A percentile compares a stretch with the other conserved stretches of the same genome.
Evolutionary conservation across 2,797 vertebrate species (phyloP).

Genomic region (Malurus splendens): DNA sequence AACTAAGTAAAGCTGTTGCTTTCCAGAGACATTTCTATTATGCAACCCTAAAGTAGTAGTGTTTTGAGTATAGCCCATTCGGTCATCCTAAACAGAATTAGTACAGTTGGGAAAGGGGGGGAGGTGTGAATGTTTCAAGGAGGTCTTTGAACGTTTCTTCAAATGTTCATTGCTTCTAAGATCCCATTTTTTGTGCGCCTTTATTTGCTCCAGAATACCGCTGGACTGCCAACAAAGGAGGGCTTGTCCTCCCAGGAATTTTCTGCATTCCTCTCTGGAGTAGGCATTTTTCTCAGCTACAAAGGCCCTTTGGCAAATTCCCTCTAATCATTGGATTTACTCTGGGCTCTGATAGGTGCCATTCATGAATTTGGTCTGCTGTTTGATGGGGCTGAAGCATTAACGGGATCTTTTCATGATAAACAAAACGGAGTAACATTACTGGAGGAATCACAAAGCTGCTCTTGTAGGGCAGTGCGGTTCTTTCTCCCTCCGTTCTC

Average conservation of each 20-base stretch:
- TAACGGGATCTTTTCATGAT: constrained; percentile 82
- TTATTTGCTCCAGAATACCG: constrained; percentile 89
- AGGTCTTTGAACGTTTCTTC: constrained; percentile 83
- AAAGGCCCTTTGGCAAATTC: constrained; percentile 93
- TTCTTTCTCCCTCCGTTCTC: constrained; percentile 2
- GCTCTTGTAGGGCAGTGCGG: constrained; percentile 64
- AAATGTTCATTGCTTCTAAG: constrained; percentile 78
- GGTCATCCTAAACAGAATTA: constrained; percentile 63
- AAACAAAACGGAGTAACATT: constrained; percentile 78
- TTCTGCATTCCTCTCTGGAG: constrained; percentile 92
- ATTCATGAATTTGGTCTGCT: constrained; percentile 83
- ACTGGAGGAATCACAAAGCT: constrained; percentile 77
- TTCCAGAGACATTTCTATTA: constrained; percentile 53
- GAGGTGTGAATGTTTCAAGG: constrained; percentile 68
- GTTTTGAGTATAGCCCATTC: constrained; percentile 37
- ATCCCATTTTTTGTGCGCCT: constrained; percentile 86
- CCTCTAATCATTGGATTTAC: constrained; percentile 91
- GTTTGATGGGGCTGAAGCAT: constrained; percentile 78
- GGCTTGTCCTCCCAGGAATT: constrained; percentile 94
- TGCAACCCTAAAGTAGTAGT: constrained; percentile 26
- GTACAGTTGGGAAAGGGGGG: constrained; percentile 58
- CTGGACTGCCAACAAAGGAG: constrained; percentile 86
- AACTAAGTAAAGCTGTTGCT: constrained; percentile 46
- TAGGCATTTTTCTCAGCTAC: constrained; percentile 93
- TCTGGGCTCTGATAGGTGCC: constrained; percentile 87